phyloP scores from a whole-genome alignment of 2,113 vertebrate species.

The Ceratotherium simum region DNA sequence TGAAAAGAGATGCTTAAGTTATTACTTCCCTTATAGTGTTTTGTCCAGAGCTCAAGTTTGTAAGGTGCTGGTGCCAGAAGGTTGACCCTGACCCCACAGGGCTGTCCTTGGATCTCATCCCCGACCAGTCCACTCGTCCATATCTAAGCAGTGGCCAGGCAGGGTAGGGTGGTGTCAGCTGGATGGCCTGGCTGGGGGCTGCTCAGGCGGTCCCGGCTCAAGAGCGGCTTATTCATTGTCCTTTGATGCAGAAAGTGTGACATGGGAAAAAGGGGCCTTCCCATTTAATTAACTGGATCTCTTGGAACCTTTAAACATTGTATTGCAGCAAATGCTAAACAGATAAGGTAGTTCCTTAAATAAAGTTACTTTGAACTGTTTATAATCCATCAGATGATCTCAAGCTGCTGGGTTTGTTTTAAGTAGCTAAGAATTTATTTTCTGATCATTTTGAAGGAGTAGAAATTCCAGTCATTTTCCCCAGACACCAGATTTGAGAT shows the following conservation, averaged over 20 bases:
- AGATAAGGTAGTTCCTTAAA: background rate
- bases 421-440: constrained; percentile 5
- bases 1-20: background rate
- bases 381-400: background rate
- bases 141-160: background rate
- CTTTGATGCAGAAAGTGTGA: background rate
- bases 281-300: no score
- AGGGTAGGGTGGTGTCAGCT: background rate
- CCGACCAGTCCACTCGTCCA: background rate
- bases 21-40: background rate
- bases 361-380: background rate
- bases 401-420: background rate
- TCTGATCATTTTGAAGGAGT: background rate
- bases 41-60: background rate
- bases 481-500: background rate
- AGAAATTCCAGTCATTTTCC: background rate
- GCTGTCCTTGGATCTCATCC: background rate
- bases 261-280: background rate
- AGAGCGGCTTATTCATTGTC: background rate
- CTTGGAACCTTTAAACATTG: background rate
- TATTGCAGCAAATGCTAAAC: background rate
- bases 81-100: background rate
- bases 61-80: background rate
- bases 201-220: background rate
- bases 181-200: background rate